Base-by-base conservation (phyloP, 2,113 vertebrate genomes). In the Dipodomys spectabilis region DNA sequence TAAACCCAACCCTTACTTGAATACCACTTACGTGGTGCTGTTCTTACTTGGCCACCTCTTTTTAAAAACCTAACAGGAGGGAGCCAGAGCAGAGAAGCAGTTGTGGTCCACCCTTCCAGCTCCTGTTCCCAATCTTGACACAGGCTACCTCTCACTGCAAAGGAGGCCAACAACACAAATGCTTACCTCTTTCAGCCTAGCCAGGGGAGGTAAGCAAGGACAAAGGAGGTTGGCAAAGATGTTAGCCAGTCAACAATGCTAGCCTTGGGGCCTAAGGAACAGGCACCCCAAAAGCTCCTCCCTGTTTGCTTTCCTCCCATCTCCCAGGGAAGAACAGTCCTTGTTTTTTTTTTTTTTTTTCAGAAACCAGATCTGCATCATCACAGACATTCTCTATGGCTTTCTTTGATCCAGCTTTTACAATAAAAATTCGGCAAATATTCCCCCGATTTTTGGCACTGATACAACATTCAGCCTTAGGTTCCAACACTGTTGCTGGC, bases 371-470 rank as follows among this genome's bases (percentile, higher is more conserved):
- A 20, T 62, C 30, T 64, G 4, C 68, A 62, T 49, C 4, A 68
- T 73, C 69, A 28, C 60, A 88, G 74, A 82, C 91, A 30, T 39
- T 62, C 28, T 86, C n/a, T 77, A n/a, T 39, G 35, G 32, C 22
- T 71, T 92, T 77, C 84, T 93, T 74, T 39, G 84, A 77, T 45
- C 15, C 35, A 79, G 49, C 25, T 93, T 64, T 88, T 82, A 86
- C 18, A 83, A 57, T 44, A 75, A 89, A 89, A 57, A 93, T 90
- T 81, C n/a, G 64, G 78, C 53, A 68, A 81, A 88, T 89, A 72
- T 79, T 25, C 27, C 74, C 78, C 60, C 57, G 45, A n/a, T 82
- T 92, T 82, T 9, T 90, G 45, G 9, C 82, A 74, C 1, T 62
- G 45, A 93, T 28, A 65, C 32, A 86, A 79, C 68, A 53, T 12